Base-by-base conservation (phyloP, 2,797 vertebrate genomes). In the Alosa sapidissima region DNA sequence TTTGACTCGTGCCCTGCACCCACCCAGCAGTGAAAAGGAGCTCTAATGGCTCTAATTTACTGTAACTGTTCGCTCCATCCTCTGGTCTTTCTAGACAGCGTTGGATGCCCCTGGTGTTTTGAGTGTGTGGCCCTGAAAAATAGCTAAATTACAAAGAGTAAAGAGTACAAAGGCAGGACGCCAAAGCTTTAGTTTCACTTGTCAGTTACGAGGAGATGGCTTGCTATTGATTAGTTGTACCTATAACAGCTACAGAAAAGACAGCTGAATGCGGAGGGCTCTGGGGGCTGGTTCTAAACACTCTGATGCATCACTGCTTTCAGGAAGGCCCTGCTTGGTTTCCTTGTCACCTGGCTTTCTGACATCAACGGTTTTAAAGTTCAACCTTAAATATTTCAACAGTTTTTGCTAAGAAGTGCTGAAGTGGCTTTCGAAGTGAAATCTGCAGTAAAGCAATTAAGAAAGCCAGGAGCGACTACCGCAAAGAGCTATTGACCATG, bases 401-500 rank as follows among this genome's bases (percentile, higher is more conserved):
- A 91, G 89, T 89, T 88, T 88, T 54, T 45, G 84, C 85, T 88
- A 85, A 89, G 93, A 94, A 93, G 88, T 93, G 94, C 93, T 94
- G 93, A 94, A 89, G 89, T 83, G 85, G 93, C 89, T 88, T 68
- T 68, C 14, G 84, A 82, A 90, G 72, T 2, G 84, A 89, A 92
- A 92, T 92, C 88, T 84, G 84, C 89, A 85, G 88, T 92, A 92
- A 89, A 90, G 93, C 91, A 93, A 95, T 95, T 94, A 94, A 91
- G 92, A 88, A 28, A 48, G 87, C 81, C 86, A 24, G 81, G 86
- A 90, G 88, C 89, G 89, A 81, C 83, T 65, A 52, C 86, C 48
- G 90, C 85, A 84, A 86, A 21, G 28, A 5, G 60, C 52, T 86
- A 90, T 90, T 85, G 91, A 91, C 87, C 82, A 84, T 0, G 28